Conservation (phyloP, 2,888 invertebrate genomes). For the Nipponacmea schrenckii region DNA sequence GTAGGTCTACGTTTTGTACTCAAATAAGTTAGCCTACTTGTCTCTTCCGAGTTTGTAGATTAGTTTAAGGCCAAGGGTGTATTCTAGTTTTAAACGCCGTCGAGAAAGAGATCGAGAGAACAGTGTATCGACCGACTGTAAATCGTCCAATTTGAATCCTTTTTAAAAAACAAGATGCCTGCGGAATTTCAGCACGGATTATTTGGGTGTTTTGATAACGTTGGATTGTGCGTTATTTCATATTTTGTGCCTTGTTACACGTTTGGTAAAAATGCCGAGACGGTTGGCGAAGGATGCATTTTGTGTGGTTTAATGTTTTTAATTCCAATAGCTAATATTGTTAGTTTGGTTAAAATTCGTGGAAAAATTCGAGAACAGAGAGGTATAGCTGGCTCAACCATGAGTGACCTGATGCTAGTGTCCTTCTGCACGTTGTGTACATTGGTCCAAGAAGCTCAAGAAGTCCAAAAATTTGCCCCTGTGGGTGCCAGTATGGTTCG, state of each 20-base stretch:
- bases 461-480: slow-evolving; percentile 40
- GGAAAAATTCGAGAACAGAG: slow-evolving; percentile 57
- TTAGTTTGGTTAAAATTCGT: slow-evolving; percentile 44
- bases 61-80: no score
- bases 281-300: slow-evolving; percentile 54
- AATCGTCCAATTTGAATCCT: no score
- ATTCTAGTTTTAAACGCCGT: no score
- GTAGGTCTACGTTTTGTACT: no score
- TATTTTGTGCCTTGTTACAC: slow-evolving; percentile 60
- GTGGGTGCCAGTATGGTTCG: slow-evolving; percentile 44
- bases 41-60: no score
- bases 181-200: slow-evolving; percentile 55
- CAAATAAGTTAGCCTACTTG: no score
- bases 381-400: slow-evolving; percentile 48
- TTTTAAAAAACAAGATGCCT: slow-evolving; percentile 26
- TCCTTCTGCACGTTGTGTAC: slow-evolving; percentile 55
- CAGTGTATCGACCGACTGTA: no score
- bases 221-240: slow-evolving; percentile 53
- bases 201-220: slow-evolving; percentile 60
- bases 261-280: slow-evolving; percentile 60
- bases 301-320: slow-evolving; percentile 50
- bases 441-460: slow-evolving; percentile 55
- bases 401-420: slow-evolving; percentile 48
- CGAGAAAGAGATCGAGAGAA: no score
- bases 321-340: slow-evolving; percentile 49